A percentile compares a stretch with the other conserved stretches of the same genome.
Conservation (phyloP, 1,140 invertebrate genomes). For the Drosophila ficusphila region DNA sequence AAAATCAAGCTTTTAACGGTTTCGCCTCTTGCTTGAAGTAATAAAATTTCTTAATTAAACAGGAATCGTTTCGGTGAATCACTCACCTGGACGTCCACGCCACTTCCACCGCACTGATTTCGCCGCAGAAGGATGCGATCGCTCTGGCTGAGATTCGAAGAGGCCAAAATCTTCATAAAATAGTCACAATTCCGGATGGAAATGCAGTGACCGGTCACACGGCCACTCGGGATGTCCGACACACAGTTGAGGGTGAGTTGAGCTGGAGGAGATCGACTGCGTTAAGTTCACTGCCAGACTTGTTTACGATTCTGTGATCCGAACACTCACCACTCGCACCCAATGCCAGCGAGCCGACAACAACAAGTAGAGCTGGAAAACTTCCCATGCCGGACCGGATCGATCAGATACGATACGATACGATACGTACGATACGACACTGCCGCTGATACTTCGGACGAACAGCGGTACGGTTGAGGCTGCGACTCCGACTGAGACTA, state of each 20-base stretch:
- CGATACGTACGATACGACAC: no score
- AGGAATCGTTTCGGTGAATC: background rate
- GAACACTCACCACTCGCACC: constrained; percentile 46
- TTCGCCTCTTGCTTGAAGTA: no score
- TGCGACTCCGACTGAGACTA: constrained; percentile 17
- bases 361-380: constrained; percentile 37
- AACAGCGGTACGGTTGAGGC: constrained; percentile 28
- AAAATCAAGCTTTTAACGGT: background rate
- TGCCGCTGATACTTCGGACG: constrained; percentile 5
- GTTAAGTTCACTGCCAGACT: constrained; percentile 30
- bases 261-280: constrained; percentile 27
- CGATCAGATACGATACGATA: constrained; percentile 37
- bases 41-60: no score
- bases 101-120: constrained; percentile 47
- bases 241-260: constrained; percentile 41
- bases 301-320: constrained; percentile 33
- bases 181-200: constrained; percentile 46
- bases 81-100: constrained; percentile 36
- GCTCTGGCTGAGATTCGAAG: constrained; percentile 7
- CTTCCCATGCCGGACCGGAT: constrained; percentile 54
- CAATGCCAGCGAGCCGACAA: constrained; percentile 54
- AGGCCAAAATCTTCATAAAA: constrained; percentile 52
- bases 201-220: constrained; percentile 41
- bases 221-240: constrained; percentile 21
- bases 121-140: constrained; percentile 52